Conservation (phyloP, 2,797 vertebrate species). For the Rachycentron canadum region DNA sequence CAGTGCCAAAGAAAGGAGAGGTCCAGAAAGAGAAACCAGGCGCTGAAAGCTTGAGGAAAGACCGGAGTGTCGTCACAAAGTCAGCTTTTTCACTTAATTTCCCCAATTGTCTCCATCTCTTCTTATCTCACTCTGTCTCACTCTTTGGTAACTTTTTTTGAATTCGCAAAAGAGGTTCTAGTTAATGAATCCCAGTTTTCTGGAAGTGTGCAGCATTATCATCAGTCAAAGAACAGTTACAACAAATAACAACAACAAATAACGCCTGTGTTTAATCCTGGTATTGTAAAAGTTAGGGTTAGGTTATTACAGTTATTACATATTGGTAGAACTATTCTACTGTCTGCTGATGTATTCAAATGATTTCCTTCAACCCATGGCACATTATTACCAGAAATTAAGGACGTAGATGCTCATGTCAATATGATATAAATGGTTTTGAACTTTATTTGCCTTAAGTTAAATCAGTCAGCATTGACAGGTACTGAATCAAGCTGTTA, state of each 20-base stretch:
- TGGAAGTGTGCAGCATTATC: slow-evolving; percentile 12
- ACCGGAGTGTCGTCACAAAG: slow-evolving; percentile 90
- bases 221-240: background rate
- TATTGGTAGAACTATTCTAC: slow-evolving; percentile 14
- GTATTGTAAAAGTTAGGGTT: background rate
- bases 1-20: slow-evolving; percentile 87
- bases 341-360: slow-evolving; percentile 28
- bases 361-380: slow-evolving; percentile 10
- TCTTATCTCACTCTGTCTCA: background rate
- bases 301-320: slow-evolving; percentile 9
- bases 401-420: slow-evolving; percentile 14
- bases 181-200: slow-evolving; percentile 14
- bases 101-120: background rate
- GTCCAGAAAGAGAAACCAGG: slow-evolving; percentile 91
- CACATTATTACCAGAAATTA: no score
- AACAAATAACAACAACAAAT: no score
- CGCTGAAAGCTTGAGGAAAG: slow-evolving; percentile 91
- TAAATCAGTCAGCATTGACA: slow-evolving; percentile 24
- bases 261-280: background rate
- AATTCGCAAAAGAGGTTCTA: background rate
- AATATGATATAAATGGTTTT: background rate
- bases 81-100: slow-evolving; percentile 74
- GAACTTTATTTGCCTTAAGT: slow-evolving; percentile 31
- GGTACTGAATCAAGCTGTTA: slow-evolving; percentile 27
- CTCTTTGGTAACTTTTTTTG: background rate